Percentiles rank a stretch among this genome's conserved stretches.
Conservation (phyloP, 2,888 invertebrate genomes). For the Campoletis raptor region DNA sequence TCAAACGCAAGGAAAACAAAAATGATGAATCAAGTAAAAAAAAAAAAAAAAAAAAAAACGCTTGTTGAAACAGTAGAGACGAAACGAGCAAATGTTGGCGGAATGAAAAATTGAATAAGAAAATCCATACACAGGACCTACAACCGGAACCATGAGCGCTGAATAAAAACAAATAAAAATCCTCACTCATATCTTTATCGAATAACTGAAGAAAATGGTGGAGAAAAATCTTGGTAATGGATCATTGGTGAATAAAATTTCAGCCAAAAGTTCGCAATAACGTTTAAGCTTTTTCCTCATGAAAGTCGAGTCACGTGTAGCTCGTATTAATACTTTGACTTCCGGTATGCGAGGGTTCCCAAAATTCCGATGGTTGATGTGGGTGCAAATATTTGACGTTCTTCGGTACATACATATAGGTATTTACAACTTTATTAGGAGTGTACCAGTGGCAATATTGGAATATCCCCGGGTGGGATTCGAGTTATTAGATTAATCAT, state of each 20-base stretch:
- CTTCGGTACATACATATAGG: slow-evolving; percentile 32
- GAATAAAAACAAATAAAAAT: not conserved
- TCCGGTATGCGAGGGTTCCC: slow-evolving; percentile 54
- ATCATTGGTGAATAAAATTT: slow-evolving; percentile 15
- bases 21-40: slow-evolving; percentile 1
- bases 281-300: not conserved
- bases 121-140: slow-evolving; percentile 29
- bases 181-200: not conserved
- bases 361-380: slow-evolving; percentile 61
- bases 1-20: slow-evolving; percentile 31
- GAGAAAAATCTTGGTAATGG: not conserved
- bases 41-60: slow-evolving; percentile 22
- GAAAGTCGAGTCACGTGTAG: slow-evolving; percentile 45
- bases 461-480: slow-evolving; percentile 74
- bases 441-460: slow-evolving; percentile 75
- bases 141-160: not conserved
- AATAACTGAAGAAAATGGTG: not conserved
- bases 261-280: not conserved
- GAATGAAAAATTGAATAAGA: slow-evolving; percentile 8
- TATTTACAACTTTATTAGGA: slow-evolving; percentile 50
- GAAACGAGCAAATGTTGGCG: slow-evolving; percentile 7
- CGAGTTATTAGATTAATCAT: slow-evolving; percentile 80
- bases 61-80: slow-evolving; percentile 1
- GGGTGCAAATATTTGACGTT: slow-evolving; percentile 58
- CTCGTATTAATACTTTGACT: slow-evolving; percentile 61